phyloP scores from a whole-genome alignment of 1,140 invertebrate species.

The Nasonia vitripennis region DNA sequence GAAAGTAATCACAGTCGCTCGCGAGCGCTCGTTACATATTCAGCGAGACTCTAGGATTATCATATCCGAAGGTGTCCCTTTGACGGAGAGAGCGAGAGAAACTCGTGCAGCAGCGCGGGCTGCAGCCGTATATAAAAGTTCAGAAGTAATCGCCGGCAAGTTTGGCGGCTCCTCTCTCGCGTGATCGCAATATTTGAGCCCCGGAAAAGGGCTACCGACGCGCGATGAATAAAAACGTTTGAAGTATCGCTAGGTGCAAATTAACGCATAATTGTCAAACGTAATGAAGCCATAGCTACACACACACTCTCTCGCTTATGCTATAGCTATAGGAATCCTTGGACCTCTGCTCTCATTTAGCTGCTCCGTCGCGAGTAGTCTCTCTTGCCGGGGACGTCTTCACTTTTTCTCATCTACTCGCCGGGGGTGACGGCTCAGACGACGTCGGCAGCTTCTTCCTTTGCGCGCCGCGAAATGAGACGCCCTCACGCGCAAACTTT shows the following conservation, averaged over 20 bases:
- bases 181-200: constrained; percentile 1
- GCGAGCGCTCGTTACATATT: constrained; percentile 70
- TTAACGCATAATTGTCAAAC: constrained; percentile 76
- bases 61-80: constrained; percentile 68
- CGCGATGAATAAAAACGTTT: constrained; percentile 76
- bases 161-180: constrained; percentile 11
- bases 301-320: constrained; percentile 41
- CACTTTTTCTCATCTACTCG: constrained; percentile 51
- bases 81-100: constrained; percentile 58
- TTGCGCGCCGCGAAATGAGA: constrained; percentile 18
- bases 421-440: constrained; percentile 46
- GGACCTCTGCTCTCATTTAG: constrained; percentile 47
- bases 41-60: constrained; percentile 70
- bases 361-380: constrained; percentile 22
- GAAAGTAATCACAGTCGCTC: constrained; percentile 67
- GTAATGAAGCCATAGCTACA: constrained; percentile 66
- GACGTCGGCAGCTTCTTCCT: constrained; percentile 14
- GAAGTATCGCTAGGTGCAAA: constrained; percentile 74
- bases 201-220: constrained; percentile 54
- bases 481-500: constrained; percentile 66
- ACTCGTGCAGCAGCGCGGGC: constrained; percentile 53
- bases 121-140: constrained; percentile 61
- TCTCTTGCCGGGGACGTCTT: constrained; percentile 37
- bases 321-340: constrained; percentile 43
- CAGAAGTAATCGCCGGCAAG: constrained; percentile 56